Base-by-base conservation (phyloP, 2,888 invertebrate species). In the Mystacides longicornis region DNA sequence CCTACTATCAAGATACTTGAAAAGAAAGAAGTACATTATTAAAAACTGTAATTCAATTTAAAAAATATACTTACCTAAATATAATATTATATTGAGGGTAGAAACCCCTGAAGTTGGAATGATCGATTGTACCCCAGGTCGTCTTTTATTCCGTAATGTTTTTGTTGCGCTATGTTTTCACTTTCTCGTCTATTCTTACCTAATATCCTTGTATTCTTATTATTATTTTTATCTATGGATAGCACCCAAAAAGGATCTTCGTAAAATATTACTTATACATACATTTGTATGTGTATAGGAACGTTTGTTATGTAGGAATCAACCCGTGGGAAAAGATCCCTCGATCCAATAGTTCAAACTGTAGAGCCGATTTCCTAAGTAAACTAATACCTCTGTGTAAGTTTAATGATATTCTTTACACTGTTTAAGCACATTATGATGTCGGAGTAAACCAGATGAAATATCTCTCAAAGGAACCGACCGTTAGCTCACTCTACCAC, bases 141-240 rank as follows among this genome's bases (percentile, higher is more conserved):
- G 23, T 21, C 27, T 54, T 54, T 54, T 54, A 46, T 55, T 47
- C 23, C 27, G 42, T 49, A 22, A 43, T 23, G 23, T 37, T 56
- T 56, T 53, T 49, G 50, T 45, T 37, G 21, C 47, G 18, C 31
- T 46, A 22, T 48, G 58, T 56, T 57, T 59, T 60, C 56, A 56
- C 59, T 59, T 56, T 51, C 59, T 54, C 54, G 43, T 54, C 57
- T 46, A 56, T 55, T 58, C 52, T 60, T 51, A 37, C n/a, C n/a
- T n/a, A 37, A 37, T 37, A 55, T 37, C 37, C n/a, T n/a, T n/a
- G 37, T 46, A 46, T 46, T 46, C 11, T 37, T 37, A 37, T 37
- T 7, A 37, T 3, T n/a, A n/a, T n/a, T n/a, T n/a, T 37, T 37
- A 37, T 37, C 37, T 37, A 37, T 37, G 16, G 37, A n/a, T 37